Conservation (phyloP, 1,140 invertebrate genomes). For the Calliphora vicina region DNA sequence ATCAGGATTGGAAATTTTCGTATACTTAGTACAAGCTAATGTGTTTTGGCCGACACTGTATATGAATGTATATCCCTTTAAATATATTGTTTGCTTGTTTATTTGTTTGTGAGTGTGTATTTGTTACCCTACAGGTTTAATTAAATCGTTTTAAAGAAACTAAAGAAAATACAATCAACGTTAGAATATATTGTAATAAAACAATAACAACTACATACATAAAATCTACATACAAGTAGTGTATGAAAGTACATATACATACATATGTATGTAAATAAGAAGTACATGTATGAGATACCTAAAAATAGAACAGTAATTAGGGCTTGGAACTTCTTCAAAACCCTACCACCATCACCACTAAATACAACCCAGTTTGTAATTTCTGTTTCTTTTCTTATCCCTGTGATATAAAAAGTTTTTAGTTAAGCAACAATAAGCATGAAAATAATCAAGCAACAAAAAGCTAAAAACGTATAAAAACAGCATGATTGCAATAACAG, state of each 20-base stretch:
- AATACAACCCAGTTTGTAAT: background rate
- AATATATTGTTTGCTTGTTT: background rate
- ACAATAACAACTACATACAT: background rate
- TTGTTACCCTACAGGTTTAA: slow-evolving; percentile 1
- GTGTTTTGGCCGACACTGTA: too few species aligned
- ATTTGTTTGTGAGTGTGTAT: background rate
- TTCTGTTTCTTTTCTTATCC: background rate
- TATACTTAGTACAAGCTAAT: too few species aligned
- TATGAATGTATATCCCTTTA: too few species aligned
- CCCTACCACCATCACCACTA: background rate
- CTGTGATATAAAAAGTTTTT: background rate
- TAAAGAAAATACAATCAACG: background rate
- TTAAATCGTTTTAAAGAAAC: background rate
- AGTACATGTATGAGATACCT: background rate
- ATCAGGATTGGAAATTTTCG: too few species aligned
- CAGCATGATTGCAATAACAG: too few species aligned
- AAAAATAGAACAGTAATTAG: slow-evolving; percentile 28
- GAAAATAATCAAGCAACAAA: background rate
- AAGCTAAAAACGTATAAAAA: background rate
- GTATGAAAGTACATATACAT: background rate
- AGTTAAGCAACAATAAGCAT: background rate
- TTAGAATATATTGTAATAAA: background rate
- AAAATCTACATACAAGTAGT: background rate
- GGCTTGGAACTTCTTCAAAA: background rate
- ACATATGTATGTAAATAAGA: background rate